Evolutionary conservation across 2,888 invertebrate genomes (phyloP).

Genomic region (Adela reaumurella): DNA sequence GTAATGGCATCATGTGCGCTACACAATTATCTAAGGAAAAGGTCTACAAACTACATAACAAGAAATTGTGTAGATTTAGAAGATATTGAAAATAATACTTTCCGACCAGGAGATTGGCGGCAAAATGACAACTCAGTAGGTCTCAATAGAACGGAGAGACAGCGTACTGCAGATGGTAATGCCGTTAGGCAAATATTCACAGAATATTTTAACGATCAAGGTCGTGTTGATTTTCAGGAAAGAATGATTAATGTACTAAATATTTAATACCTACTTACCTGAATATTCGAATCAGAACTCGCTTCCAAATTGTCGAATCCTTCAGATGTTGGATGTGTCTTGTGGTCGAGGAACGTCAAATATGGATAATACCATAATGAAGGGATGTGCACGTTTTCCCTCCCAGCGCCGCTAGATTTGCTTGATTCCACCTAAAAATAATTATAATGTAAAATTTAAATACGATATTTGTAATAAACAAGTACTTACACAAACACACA

Average conservation of each 20-base stretch:
- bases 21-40: conserved; percentile 11
- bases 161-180: conserved; percentile 2
- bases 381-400: too few species aligned
- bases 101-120: conserved; percentile 3
- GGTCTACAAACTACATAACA: conserved; percentile 5
- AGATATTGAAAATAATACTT: neutral
- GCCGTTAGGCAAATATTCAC: conserved; percentile 4
- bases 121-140: neutral
- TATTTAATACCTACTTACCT: conserved; percentile 1
- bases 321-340: too few species aligned
- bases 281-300: neutral
- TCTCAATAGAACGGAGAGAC: conserved; percentile 2
- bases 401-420: too few species aligned
- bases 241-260: conserved; percentile 7
- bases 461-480: too few species aligned
- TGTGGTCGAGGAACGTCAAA: too few species aligned
- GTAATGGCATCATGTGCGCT: conserved; percentile 10
- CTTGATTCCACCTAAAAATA: too few species aligned
- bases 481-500: too few species aligned
- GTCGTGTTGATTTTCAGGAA: conserved; percentile 10
- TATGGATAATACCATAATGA: too few species aligned
- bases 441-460: too few species aligned
- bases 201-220: conserved; percentile 6
- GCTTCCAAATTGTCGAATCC: too few species aligned
- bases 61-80: neutral